These are phyloP conservation scores for Diuraphis noxia DNA, from an alignment of 1,140 invertebrate genomes.

Conservation along the genomic window DNA sequence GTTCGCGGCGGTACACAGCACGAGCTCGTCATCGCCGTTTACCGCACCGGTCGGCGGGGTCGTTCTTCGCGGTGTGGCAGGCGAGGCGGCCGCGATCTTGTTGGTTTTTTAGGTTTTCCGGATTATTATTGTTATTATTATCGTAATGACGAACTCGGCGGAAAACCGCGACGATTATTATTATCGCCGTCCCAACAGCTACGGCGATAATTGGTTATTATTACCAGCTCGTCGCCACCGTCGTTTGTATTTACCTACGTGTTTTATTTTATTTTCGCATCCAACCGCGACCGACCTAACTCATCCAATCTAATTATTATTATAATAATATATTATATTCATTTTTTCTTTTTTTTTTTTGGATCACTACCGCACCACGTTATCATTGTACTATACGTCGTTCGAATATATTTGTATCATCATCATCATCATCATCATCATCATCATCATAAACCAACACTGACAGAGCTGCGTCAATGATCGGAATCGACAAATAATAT, in stretches of 20 bases:
- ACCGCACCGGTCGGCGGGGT: neutral
- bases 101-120: constrained; percentile 10
- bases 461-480: neutral
- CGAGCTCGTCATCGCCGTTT: neutral
- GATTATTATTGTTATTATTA: neutral
- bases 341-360: neutral
- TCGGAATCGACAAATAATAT: neutral
- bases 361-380: neutral
- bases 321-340: neutral
- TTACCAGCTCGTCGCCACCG: neutral
- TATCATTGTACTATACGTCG: neutral
- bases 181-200: neutral
- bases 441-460: neutral
- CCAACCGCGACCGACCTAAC: constrained; percentile 15
- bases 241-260: neutral
- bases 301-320: constrained; percentile 19
- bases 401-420: neutral
- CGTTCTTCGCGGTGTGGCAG: neutral
- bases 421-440: neutral
- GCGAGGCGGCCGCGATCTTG: neutral
- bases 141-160: neutral
- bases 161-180: constrained; percentile 29
- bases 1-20: neutral
- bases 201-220: constrained; percentile 28
- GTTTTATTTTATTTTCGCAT: neutral